phyloP scores from a whole-genome alignment of 92 coral and sea anemone species.

The Zoanthus sociatus region DNA sequence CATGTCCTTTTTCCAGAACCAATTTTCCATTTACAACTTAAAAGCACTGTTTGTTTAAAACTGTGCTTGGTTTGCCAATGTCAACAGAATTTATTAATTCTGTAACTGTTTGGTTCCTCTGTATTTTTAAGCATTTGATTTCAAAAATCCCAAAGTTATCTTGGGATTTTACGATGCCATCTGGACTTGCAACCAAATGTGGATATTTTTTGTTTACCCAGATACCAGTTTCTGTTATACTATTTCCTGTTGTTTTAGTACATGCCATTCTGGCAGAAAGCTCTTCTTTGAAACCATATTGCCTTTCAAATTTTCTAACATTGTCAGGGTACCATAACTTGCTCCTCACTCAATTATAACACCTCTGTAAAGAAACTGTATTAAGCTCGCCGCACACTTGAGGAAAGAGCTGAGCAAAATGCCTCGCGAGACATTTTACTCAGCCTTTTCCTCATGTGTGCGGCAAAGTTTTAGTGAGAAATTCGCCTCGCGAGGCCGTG shows the following conservation, averaged over 20 bases:
- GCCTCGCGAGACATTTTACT: too few relatives aligned
- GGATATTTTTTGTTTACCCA: conserved; percentile 5
- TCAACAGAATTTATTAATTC: conserved; percentile 43
- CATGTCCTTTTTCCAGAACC: not conserved
- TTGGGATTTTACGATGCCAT: conserved; percentile 12
- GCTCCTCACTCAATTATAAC: too few relatives aligned
- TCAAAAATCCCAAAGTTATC: conserved; percentile 38
- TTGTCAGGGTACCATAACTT: too few relatives aligned
- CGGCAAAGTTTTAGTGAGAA: conserved; percentile 8
- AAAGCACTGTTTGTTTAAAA: conserved; percentile 18
- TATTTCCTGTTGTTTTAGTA: not conserved
- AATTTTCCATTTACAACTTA: not conserved
- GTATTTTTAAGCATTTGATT: conserved; percentile 37
- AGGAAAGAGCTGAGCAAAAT: conserved; percentile 22
- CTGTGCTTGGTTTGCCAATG: conserved; percentile 26
- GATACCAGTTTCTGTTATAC: conserved; percentile 3
- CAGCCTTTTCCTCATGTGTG: conserved; percentile 14
- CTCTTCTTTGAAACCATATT: not conserved
- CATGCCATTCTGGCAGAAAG: not conserved
- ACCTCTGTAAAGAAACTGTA: too few relatives aligned
- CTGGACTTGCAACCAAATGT: conserved; percentile 36
- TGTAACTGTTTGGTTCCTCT: conserved; percentile 36
- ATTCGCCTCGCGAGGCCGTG: too few relatives aligned
- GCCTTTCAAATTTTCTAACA: not conserved
- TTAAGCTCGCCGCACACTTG: not conserved